Percentiles rank a stretch among this genome's conserved stretches.
Evolutionary conservation across 2,797 vertebrate genomes (phyloP).

Genomic region (Enteromius argenteus): DNA sequence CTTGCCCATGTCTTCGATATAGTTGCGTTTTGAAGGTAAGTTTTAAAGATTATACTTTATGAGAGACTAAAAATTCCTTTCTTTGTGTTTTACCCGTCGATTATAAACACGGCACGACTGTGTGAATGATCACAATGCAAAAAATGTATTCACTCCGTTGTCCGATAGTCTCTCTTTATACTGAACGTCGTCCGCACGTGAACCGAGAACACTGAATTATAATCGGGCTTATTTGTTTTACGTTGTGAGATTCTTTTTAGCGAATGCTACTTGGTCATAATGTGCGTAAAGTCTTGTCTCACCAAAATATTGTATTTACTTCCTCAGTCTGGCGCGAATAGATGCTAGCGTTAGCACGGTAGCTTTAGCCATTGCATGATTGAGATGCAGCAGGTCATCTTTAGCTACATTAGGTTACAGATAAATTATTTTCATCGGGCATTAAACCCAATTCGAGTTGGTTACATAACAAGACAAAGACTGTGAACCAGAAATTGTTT

Average conservation of each 20-base stretch:
- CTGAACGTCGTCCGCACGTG: background rate
- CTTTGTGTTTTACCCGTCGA: background rate
- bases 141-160: background rate
- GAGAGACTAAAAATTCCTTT: background rate
- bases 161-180: background rate
- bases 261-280: background rate
- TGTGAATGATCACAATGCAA: background rate
- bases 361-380: background rate
- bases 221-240: background rate
- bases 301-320: background rate
- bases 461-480: too few relatives aligned
- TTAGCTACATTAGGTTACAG: background rate
- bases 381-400: background rate
- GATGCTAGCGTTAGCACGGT: constrained; percentile 24
- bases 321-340: background rate
- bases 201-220: background rate
- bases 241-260: too few relatives aligned
- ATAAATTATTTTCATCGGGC: background rate
- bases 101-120: too few relatives aligned
- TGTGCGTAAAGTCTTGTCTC: background rate
- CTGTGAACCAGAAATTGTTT: background rate
- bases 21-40: constrained; percentile 1
- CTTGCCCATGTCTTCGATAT: background rate
- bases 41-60: background rate
- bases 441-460: background rate